Base-by-base conservation (phyloP, 2,888 invertebrate species). In the Mamestra brassicae region DNA sequence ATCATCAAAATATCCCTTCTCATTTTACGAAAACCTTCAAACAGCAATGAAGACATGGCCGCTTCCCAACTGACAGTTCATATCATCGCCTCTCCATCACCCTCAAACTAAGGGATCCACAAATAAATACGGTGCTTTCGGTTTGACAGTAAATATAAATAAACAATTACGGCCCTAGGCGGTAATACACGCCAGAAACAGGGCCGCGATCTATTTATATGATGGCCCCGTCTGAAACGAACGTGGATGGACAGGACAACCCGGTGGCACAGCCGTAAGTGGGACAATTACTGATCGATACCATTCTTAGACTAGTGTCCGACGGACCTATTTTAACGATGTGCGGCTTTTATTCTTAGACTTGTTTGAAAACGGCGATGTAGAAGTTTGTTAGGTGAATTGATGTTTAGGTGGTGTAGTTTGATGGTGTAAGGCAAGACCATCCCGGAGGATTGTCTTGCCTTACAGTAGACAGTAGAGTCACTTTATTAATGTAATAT, bases 231-330 rank as follows among this genome's bases (percentile, higher is more conserved):
- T 71, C 77, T 77, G 66, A 70, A 67, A 77, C 81, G 76, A 77
- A 74, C 71, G 74, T 72, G 63, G 76, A 67, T 65, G 74, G 76
- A 65, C 66, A 78, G 36, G 52, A 52, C 15, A 52, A 64, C 76
- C 74, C 78, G 76, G 61, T 80, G 74, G 80, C 79, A 60, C 63
- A 74, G 63, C 68, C 42, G 80, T 85, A 88, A 88, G 83, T 89
- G 77, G 87, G 87, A 74, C 89, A 86, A 84, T 87, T 83, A 84
- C 72, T 80, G 85, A 89, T 82, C 80, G 79, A 80, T 82, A 80
- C 55, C 71, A 79, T 66, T 78, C 74, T 75, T 74, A 71, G 81
- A 65, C 58, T 11, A 34, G 26, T 67, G 55, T 50, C 17, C 69
- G 66, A 62, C 38, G 13, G 45, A 55, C 17, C 65, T 57, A 60